Evolutionary conservation across 64 coral and sea anemone species (phyloP), one percentile per base, ranked within the genome.

Genomic region (Astreopora myriophthalma): DNA sequence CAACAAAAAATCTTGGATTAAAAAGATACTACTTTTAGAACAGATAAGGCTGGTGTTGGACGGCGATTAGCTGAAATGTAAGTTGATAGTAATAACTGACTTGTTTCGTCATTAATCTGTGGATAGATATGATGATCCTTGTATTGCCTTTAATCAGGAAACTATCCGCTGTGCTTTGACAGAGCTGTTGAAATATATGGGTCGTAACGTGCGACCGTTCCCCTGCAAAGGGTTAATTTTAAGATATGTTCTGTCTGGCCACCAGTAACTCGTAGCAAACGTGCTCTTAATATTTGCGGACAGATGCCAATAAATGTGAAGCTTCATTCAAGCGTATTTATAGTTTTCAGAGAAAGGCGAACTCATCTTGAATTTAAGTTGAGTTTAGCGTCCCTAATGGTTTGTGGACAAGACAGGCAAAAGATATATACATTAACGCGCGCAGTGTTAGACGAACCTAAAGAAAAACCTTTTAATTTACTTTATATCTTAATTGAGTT

Each of bases 191-290:
- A 83, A 83, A 83, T 64, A 83, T 65, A 63, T 61, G 3, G 8
- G 32, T 31, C 75, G 46, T 55, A 79, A 13, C 2, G 5, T 0
- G 17, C 51, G 57, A 64, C 79, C 37, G 52, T 38, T 63, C 57
- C 79, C 79, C 79, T 83, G 79, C 79, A 83, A 83, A 63, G 79
- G 79, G 79, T 83, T 83, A 83, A 83, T 83, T 83, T 83, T 9
- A 64, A 65, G 16, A 64, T 25, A 64, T 26, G 35, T 63, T 61
- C 17, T 34, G 13, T n/a, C 20, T 35, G 0, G 14, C 1, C 11
- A 24, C 9, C 6, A 51, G 26, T 27, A 51, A 28, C 7, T 23
- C 40, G 22, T 8, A 76, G n/a, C n/a, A 44, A 34, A 26, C 40
- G 73, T 3, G 9, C 8, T 20, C n/a, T 5, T 46, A 33, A 17